These are phyloP conservation scores for Netelia melanura DNA, from an alignment of 2,888 invertebrate genomes.

Conservation along the genomic window DNA sequence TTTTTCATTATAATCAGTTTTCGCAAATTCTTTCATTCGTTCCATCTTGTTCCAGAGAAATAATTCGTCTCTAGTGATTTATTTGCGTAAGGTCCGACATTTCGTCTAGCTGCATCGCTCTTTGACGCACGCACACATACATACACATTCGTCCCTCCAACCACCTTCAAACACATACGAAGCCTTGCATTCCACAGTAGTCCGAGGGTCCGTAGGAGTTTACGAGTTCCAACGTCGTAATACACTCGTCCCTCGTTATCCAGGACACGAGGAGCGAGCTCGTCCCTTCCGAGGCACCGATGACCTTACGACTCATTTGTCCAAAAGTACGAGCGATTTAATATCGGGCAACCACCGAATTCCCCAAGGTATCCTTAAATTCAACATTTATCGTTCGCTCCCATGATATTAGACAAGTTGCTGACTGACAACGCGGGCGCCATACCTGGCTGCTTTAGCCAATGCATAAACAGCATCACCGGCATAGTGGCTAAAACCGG, in stretches of 20 bases:
- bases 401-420: conserved; percentile 80
- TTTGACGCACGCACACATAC: not conserved
- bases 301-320: not conserved
- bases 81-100: not conserved
- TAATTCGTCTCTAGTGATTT: conserved; percentile 8
- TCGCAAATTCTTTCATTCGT: conserved; percentile 8
- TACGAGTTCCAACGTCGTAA: conserved; percentile 23
- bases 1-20: conserved; percentile 21
- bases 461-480: conserved; percentile 67
- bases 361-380: conserved; percentile 4
- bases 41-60: not conserved
- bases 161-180: too few relatives aligned
- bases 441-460: conserved; percentile 56
- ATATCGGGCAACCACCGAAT: not conserved
- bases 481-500: conserved; percentile 22
- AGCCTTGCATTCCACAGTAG: conserved; percentile 18
- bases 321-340: not conserved
- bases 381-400: conserved; percentile 72
- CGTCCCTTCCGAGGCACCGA: not conserved
- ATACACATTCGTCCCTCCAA: not conserved
- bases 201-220: conserved; percentile 20
- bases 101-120: conserved; percentile 7
- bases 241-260: not conserved
- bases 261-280: not conserved
- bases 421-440: conserved; percentile 72